Base-by-base conservation (phyloP, 53 echinoderm and acorn worm genomes). In the Actinopyga echinites region DNA sequence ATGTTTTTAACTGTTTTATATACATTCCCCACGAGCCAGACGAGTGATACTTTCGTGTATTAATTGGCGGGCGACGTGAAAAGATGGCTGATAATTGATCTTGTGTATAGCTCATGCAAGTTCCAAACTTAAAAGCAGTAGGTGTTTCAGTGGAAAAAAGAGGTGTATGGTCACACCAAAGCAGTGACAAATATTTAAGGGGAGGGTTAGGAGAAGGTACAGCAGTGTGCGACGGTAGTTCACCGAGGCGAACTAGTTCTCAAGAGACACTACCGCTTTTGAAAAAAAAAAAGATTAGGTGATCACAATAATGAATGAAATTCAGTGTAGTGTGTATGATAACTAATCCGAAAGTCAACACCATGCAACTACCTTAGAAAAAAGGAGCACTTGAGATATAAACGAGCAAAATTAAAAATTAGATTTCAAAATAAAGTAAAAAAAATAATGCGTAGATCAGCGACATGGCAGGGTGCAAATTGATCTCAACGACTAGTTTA, bases 151-250 rank as follows among this genome's bases (percentile, higher is more conserved):
- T 69, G 69, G 43, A 21, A 69, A 69, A 67, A 31, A 69, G 69
- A 69, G 69, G 69, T 69, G 69, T 69, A 69, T 69, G 69, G 69
- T 69, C 69, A 69, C 69, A 69, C 69, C 69, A 69, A 67, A 69
- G 69, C 69, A 69, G 69, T 69, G 69, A 69, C 40, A 69, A 69
- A 44, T 40, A 69, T 38, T 38, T 32, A n/a, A 43, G 69, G 69
- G 69, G 69, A 69, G 69, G 69, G 40, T 69, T 69, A 69, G 69
- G 69, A 69, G 43, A 44, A 44, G 43, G 42, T n/a, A 43, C n/a
- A 69, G 69, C 69, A 40, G 69, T 69, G 24, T 69, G 69, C 38
- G 69, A 40, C 30, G 34, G n/a, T 33, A 9, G 69, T 69, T 40
- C 69, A 22, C 40, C 23, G 43, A 38, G 21, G 25, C 40, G 22